Evolutionary conservation across 2,113 vertebrate species (phyloP), one percentile per base, ranked within the genome.

Genomic region (Chionodraco myersi): DNA sequence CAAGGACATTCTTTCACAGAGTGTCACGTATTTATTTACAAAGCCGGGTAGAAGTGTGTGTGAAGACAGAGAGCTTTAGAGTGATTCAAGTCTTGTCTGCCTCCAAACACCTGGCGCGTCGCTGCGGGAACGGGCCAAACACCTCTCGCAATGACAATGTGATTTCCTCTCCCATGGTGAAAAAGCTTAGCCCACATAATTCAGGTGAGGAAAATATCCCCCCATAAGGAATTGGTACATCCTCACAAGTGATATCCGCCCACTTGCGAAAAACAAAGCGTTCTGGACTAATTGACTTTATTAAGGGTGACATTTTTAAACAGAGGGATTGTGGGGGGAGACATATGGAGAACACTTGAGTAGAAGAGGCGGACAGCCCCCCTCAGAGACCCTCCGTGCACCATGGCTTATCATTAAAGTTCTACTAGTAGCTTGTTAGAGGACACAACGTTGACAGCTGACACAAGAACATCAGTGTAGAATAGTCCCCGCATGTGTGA

Each of bases 361-460:
- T 6, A 57, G 41, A 66, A 2, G 63, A 70, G 86, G 75, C 18
- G 18, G 72, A 75, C 84, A 72, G 72, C 67, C 52, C 63, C 79
- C 86, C 51, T 21, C 36, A 1, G 69, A 72, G 78, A 87, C 72
- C 49, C 34, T 58, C 51, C 5, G 3, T 12, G 62, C 54, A 18
- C 58, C 59, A 6, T 18, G 0, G 18, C 47, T 16, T 61, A 68
- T 45, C 73, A 83, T 88, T 84, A 79, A 80, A 85, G 63, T 57
- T 54, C 16, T 9, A 14, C 58, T 3, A 44, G 61, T 5, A 6
- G 72, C 80, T 86, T 73, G 79, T 89, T 86, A 76, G 36, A 72
- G 66, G 74, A 86, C 12, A 48, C 82, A 80, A 81, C 85, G 84
- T 84, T 82, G 84, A 61, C 77, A 45, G 51, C 69, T 75, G 80